Conservation (phyloP, 2,888 invertebrate genomes). For the Agelastica alni region DNA sequence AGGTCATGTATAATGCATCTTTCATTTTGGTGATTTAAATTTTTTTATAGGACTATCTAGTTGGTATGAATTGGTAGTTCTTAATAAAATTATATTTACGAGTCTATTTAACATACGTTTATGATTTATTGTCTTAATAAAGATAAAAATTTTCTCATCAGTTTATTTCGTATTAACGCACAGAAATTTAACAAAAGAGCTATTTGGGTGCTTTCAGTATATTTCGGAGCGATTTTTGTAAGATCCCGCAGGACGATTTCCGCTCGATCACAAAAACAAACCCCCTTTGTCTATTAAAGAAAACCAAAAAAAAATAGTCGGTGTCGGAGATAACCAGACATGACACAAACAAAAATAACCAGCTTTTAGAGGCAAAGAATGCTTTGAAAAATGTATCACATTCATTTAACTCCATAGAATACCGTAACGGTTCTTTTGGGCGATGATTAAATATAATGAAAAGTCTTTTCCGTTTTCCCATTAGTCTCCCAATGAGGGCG, state of each 20-base stretch:
- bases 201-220: neutral
- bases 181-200: neutral
- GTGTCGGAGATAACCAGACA: constrained; percentile 21
- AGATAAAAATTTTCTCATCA: too few species aligned
- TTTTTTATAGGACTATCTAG: too few species aligned
- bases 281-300: constrained; percentile 18
- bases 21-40: too few species aligned
- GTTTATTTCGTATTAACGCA: too few species aligned
- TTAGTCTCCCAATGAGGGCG: constrained; percentile 22
- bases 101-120: too few species aligned
- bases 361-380: constrained; percentile 23
- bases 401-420: constrained; percentile 27
- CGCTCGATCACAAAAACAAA: constrained; percentile 17
- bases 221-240: neutral
- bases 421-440: constrained; percentile 17
- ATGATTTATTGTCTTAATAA: too few species aligned
- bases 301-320: constrained; percentile 17
- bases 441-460: constrained; percentile 35
- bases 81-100: too few species aligned
- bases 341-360: constrained; percentile 28
- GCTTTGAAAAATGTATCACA: constrained; percentile 30
- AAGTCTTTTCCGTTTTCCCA: constrained; percentile 22
- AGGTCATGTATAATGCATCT: too few species aligned
- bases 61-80: too few species aligned
- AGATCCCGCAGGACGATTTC: constrained; percentile 1